phyloP scores from a whole-genome alignment of 2,797 vertebrate genomes.

The Silurus lanzhouensis region DNA sequence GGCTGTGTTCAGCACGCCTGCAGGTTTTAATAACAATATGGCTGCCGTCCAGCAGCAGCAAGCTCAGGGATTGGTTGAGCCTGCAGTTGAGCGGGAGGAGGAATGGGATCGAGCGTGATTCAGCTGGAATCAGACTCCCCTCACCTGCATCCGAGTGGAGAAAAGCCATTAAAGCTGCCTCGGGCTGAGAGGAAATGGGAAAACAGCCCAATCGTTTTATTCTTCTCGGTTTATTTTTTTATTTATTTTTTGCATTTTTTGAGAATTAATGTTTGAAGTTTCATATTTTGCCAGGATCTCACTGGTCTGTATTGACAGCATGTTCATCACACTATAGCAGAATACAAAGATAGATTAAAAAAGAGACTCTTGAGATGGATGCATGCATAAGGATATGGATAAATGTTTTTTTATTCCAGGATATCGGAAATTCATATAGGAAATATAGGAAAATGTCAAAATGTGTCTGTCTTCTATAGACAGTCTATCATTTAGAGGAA shows the following conservation, averaged over 20 bases:
- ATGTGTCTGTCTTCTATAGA: not conserved
- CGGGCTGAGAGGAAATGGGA: constrained; percentile 77
- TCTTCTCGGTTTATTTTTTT: constrained; percentile 24
- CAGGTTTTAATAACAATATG: constrained; percentile 94
- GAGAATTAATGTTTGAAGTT: constrained; percentile 50
- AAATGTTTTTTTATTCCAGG: constrained; percentile 1
- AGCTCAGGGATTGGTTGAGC: constrained; percentile 73
- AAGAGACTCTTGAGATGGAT: not conserved
- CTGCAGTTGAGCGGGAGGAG: constrained; percentile 83
- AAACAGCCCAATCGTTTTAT: constrained; percentile 57
- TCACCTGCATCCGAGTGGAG: constrained; percentile 85
- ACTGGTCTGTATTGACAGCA: constrained; percentile 32
- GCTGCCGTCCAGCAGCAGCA: constrained; percentile 88
- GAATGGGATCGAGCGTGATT: constrained; percentile 70
- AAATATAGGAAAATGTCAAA: constrained; percentile 14
- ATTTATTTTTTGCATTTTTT: constrained; percentile 35
- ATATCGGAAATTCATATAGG: constrained; percentile 5
- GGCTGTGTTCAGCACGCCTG: constrained; percentile 84
- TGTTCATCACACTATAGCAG: constrained; percentile 33
- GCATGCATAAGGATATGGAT: not conserved
- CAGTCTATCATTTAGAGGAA: constrained; percentile 13
- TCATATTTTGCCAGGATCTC: constrained; percentile 33
- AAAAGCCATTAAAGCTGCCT: constrained; percentile 89
- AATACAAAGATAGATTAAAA: not conserved
- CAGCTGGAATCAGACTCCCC: constrained; percentile 81